Evolutionary conservation across 2,113 vertebrate species (phyloP).

Genomic region (Nibea coibor): DNA sequence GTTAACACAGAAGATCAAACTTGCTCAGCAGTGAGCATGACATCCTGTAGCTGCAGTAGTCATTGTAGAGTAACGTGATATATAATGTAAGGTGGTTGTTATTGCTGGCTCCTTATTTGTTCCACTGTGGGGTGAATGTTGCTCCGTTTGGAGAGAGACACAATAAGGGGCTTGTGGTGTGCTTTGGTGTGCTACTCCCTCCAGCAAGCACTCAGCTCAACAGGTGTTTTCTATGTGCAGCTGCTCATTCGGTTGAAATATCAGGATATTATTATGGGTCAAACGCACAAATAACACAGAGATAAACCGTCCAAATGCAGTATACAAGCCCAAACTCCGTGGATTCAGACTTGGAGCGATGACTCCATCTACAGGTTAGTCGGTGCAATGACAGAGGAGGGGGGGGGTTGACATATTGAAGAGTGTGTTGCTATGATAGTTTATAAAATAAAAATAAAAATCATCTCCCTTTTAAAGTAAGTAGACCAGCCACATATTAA

Average conservation of each 20-base stretch:
- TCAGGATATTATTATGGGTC: background rate
- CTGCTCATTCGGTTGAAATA: conserved; percentile 30
- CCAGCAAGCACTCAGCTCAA: conserved; percentile 23
- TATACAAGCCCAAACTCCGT: conserved; percentile 59
- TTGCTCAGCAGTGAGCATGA: background rate
- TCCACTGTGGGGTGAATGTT: conserved; percentile 11
- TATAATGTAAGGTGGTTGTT: conserved; percentile 29
- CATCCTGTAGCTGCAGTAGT: conserved; percentile 24
- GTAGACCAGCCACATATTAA: conserved; percentile 82
- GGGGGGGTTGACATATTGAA: conserved; percentile 24
- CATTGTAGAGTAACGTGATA: conserved; percentile 1
- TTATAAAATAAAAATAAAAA: conserved; percentile 40
- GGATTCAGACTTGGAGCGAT: conserved; percentile 47
- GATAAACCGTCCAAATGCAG: conserved; percentile 55
- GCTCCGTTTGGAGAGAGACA: conserved; percentile 12
- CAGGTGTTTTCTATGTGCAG: conserved; percentile 27
- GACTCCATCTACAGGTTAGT: conserved; percentile 76
- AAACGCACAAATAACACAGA: conserved; percentile 9
- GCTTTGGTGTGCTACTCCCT: conserved; percentile 59
- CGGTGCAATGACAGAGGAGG: conserved; percentile 47
- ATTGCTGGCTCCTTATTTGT: conserved; percentile 64
- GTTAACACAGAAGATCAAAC: conserved; percentile 3
- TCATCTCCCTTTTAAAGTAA: conserved; percentile 66
- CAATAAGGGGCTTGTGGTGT: conserved; percentile 49
- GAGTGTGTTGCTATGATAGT: conserved; percentile 20